These are phyloP conservation scores for Cottus gobio DNA, from an alignment of 2,113 vertebrate genomes.

Conservation along the genomic window DNA sequence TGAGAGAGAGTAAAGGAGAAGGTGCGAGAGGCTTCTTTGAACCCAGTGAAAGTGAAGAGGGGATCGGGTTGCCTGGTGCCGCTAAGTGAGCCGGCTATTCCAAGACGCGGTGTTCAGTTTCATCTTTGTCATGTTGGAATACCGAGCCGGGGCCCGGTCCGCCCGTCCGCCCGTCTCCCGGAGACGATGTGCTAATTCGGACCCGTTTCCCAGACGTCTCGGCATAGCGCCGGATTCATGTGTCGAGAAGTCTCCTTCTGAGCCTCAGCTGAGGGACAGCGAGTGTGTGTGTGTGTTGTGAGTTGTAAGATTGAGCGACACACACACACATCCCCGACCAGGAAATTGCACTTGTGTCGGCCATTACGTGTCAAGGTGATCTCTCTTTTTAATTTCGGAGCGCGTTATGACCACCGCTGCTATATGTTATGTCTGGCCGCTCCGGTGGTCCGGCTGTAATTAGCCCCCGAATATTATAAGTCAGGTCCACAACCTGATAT, in stretches of 20 bases:
- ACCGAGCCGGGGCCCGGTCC: slow-evolving; percentile 28
- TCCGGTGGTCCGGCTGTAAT: slow-evolving; percentile 48
- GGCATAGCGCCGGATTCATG: slow-evolving; percentile 42
- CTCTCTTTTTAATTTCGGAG: slow-evolving; percentile 12
- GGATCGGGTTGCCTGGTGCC: slow-evolving; percentile 59
- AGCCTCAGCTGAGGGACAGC: neutral
- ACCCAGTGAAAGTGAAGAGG: slow-evolving; percentile 67
- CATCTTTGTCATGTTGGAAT: slow-evolving; percentile 74
- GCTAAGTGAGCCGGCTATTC: slow-evolving; percentile 69
- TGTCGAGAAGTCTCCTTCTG: slow-evolving; percentile 40
- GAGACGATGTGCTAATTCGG: slow-evolving; percentile 62
- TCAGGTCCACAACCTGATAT: slow-evolving; percentile 41
- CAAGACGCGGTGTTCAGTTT: slow-evolving; percentile 60
- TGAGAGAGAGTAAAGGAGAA: slow-evolving; percentile 44
- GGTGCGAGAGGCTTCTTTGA: slow-evolving; percentile 47
- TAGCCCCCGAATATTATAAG: slow-evolving; percentile 38
- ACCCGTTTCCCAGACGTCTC: slow-evolving; percentile 45
- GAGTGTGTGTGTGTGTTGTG: slow-evolving; percentile 16
- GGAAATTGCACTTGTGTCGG: slow-evolving; percentile 38
- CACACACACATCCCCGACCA: slow-evolving; percentile 29
- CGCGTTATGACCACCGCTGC: slow-evolving; percentile 17
- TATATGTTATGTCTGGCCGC: slow-evolving; percentile 36
- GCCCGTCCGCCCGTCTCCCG: slow-evolving; percentile 25
- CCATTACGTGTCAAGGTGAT: slow-evolving; percentile 43
- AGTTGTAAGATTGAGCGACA: slow-evolving; percentile 41